Conservation (phyloP, 2,113 vertebrate species). For the Osmerus mordax region DNA sequence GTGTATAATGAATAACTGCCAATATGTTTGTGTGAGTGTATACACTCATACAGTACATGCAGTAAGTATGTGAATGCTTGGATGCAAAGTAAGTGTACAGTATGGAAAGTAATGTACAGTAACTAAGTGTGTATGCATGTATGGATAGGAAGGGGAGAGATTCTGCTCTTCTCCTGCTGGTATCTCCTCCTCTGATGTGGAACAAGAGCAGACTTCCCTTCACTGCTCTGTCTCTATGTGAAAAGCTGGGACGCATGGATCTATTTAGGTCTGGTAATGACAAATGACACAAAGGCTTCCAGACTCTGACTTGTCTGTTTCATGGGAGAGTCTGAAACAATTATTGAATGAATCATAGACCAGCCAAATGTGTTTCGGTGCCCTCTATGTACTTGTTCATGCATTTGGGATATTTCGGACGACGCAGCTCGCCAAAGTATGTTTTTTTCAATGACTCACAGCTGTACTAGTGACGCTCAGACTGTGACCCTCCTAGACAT, state of each 20-base stretch:
- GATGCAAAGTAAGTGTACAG: background rate
- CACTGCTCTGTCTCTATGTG: background rate
- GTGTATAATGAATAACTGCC: background rate
- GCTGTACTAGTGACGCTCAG: too few relatives aligned
- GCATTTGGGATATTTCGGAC: background rate
- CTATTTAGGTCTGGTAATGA: background rate
- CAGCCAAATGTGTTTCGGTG: background rate
- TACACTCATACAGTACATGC: background rate
- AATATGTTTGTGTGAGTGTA: background rate
- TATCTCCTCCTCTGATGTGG: background rate
- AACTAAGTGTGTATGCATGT: background rate
- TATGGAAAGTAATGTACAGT: background rate
- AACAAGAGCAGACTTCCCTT: background rate
- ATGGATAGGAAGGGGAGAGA: constrained; percentile 38
- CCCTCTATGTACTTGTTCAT: background rate
- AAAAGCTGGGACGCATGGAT: background rate
- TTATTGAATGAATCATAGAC: background rate
- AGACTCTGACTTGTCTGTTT: background rate
- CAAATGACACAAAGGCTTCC: background rate
- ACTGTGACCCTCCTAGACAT: too few relatives aligned
- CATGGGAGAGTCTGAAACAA: background rate
- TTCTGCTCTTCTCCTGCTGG: background rate
- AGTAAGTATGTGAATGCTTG: constrained; percentile 10
- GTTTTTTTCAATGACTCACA: too few relatives aligned
- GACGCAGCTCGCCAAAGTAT: too few relatives aligned